Percentiles rank a stretch among this genome's conserved stretches.
Evolutionary conservation across 1,140 invertebrate species (phyloP).

Genomic region (Drosophila sproati): DNA sequence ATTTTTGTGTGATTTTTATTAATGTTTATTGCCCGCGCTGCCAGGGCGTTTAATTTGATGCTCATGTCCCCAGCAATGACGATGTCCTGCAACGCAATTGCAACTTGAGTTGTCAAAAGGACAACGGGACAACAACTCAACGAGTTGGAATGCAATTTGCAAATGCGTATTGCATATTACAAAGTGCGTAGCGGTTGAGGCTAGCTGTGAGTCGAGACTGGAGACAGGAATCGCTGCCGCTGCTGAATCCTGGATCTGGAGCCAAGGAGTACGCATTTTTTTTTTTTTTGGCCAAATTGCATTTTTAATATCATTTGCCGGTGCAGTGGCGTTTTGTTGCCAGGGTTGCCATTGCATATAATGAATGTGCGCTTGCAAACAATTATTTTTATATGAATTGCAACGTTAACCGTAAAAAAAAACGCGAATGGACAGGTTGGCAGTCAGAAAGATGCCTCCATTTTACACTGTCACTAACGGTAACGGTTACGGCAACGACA

Average conservation of each 20-base stretch:
- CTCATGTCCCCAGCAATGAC: slow-evolving; percentile 29
- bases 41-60: slow-evolving; percentile 72
- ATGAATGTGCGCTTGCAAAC: slow-evolving; percentile 77
- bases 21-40: slow-evolving; percentile 71
- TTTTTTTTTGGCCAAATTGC: slow-evolving; percentile 62
- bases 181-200: slow-evolving; percentile 33
- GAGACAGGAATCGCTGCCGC: neutral
- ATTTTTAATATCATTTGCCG: slow-evolving; percentile 71
- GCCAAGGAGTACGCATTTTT: slow-evolving; percentile 41
- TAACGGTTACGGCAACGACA: slow-evolving; percentile 55
- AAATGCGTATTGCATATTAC: slow-evolving; percentile 66
- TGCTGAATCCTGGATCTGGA: slow-evolving; percentile 6
- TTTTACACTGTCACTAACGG: slow-evolving; percentile 56
- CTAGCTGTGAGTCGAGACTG: neutral
- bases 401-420: slow-evolving; percentile 47
- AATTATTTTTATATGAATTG: slow-evolving; percentile 80
- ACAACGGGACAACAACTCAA: slow-evolving; percentile 30
- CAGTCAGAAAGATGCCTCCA: slow-evolving; percentile 19
- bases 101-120: slow-evolving; percentile 23
- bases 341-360: slow-evolving; percentile 59
- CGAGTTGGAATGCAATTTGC: slow-evolving; percentile 65
- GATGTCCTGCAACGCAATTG: slow-evolving; percentile 59
- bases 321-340: slow-evolving; percentile 22
- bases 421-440: slow-evolving; percentile 20
- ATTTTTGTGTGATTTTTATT: slow-evolving; percentile 79